Percentiles rank a stretch among this genome's conserved stretches.
phyloP scores from a whole-genome alignment of 2,113 vertebrate species.

The Poeciliopsis retropinna region DNA sequence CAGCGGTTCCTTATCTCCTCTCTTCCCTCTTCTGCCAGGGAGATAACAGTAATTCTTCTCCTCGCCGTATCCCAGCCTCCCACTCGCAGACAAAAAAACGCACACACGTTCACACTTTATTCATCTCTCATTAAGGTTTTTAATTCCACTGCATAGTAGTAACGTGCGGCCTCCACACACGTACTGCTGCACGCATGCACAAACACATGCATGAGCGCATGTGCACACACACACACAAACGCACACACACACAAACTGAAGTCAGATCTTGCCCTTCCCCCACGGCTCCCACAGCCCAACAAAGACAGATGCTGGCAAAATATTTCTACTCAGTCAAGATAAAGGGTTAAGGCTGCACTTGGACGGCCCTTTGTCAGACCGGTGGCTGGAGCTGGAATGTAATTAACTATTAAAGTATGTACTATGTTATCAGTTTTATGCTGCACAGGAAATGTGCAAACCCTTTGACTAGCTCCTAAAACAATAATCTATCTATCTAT shows the following conservation, averaged over 20 bases:
- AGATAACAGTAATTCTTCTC: conserved; percentile 99
- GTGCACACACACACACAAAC: neutral
- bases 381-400: conserved; percentile 62
- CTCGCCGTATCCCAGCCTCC: conserved; percentile 80
- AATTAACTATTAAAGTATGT: conserved; percentile 94
- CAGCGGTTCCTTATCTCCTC: conserved; percentile 92
- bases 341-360: conserved; percentile 99
- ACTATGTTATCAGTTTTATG: conserved; percentile 94
- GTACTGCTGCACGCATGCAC: neutral
- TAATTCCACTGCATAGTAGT: conserved; percentile 32
- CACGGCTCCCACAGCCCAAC: conserved; percentile 32
- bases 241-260: conserved; percentile 1
- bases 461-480: neutral
- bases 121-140: conserved; percentile 58
- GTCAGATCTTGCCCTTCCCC: neutral
- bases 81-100: conserved; percentile 27
- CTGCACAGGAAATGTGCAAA: conserved; percentile 35
- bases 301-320: conserved; percentile 83
- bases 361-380: conserved; percentile 86
- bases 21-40: conserved; percentile 93
- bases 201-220: conserved; percentile 32
- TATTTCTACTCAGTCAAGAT: conserved; percentile 99
- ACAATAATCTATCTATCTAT: no score
- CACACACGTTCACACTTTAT: conserved; percentile 33
- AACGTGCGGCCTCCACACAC: conserved; percentile 9